A percentile compares a stretch with the other conserved stretches of the same genome.
Conservation (phyloP, 37 sponge, comb jelly and placozoan genomes). For the Ianthella basta region DNA sequence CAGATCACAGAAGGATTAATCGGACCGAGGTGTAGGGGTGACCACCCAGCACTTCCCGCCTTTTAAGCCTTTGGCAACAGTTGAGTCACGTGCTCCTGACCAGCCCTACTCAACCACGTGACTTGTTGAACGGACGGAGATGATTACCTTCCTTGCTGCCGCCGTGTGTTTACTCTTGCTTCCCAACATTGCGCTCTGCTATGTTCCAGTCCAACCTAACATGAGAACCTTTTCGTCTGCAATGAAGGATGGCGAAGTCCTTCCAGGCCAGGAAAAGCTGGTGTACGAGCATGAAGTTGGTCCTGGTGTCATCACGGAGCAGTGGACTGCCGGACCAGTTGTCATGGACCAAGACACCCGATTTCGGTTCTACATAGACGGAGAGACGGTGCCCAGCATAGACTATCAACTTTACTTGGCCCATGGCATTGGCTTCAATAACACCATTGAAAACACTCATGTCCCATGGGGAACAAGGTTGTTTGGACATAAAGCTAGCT, state of each 20-base stretch:
- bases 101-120: too few relatives aligned
- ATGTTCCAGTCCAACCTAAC: slow-evolving; percentile 40
- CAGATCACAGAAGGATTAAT: not conserved
- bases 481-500: slow-evolving; percentile 53
- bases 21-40: slow-evolving; percentile 10
- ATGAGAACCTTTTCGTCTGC: slow-evolving; percentile 77
- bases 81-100: too few relatives aligned
- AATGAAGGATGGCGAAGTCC: slow-evolving; percentile 65
- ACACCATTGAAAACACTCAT: not conserved
- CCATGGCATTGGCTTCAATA: slow-evolving; percentile 68
- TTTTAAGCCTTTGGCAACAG: too few relatives aligned
- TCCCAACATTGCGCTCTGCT: not conserved
- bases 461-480: slow-evolving; percentile 71
- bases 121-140: too few relatives aligned
- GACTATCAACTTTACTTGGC: slow-evolving; percentile 64
- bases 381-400: slow-evolving; percentile 58
- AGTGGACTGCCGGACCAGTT: slow-evolving; percentile 62
- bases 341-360: slow-evolving; percentile 63
- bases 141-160: too few relatives aligned
- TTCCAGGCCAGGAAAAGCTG: slow-evolving; percentile 50
- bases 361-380: slow-evolving; percentile 79
- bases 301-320: slow-evolving; percentile 80
- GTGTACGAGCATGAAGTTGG: slow-evolving; percentile 60
- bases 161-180: too few relatives aligned
- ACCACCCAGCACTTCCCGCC: too few relatives aligned